Evolutionary conservation across 2,113 vertebrate species (phyloP), one percentile per base, ranked within the genome.

Genomic region (Grallaria varia): DNA sequence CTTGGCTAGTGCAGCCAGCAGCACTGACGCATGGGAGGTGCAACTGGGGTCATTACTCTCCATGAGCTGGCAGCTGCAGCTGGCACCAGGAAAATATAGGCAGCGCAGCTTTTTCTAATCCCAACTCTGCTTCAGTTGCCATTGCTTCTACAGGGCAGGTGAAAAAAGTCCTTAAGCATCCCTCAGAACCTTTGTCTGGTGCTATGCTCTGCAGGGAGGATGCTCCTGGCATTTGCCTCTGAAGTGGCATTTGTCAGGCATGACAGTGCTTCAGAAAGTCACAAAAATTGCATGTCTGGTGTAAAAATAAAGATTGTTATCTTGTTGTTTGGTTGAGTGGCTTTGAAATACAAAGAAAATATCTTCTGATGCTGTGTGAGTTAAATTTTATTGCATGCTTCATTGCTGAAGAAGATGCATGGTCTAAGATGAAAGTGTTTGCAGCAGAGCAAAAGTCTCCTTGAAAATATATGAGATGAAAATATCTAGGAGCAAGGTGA

Each of bases 341-440:
- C 47, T 87, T 89, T 90, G 87, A 91, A 91, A 85, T 60, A 66
- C n/a, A 68, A 42, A 72, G 56, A 72, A 96, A 93, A 44, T 77
- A 14, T 58, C 85, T 72, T 81, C 68, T 67, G 58, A 39, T 71
- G 30, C 21, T 78, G 4, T 79, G 81, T 80, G 74, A 76, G 40
- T 27, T 72, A 80, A 76, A 72, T 92, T 88, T 75, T 82, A 4
- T 56, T 56, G 31, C 12, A 7, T 45, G 18, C 22, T 71, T 76
- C 8, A 12, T n/a, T 1, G 4, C 19, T 87, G 72, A 84, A 81
- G 83, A 78, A 52, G 39, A 40, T 47, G 45, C n/a, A n/a, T n/a
- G n/a, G n/a, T 49, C 11, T 31, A 71, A 83, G 56, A 56, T 14
- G 18, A 85, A 88, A 79, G 59, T 20, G 14, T 44, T 56, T 67